phyloP scores from a whole-genome alignment of 2,888 invertebrate species.

The Spodoptera picta region DNA sequence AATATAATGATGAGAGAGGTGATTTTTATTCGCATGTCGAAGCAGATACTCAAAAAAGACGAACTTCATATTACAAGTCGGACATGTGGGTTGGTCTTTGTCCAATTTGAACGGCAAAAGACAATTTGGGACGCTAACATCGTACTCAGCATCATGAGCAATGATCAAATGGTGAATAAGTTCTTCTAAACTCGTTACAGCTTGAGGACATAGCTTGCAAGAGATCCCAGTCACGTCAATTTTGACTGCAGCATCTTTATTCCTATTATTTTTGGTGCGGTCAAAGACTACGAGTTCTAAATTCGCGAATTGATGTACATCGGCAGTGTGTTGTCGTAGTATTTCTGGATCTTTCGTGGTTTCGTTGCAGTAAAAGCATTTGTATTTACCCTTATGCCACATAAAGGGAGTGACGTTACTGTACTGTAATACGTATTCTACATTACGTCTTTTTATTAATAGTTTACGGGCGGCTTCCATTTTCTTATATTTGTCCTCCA shows the following conservation, averaged over 20 bases:
- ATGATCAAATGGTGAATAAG: constrained; percentile 82
- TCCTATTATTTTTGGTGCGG: constrained; percentile 80
- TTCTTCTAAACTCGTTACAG: constrained; percentile 74
- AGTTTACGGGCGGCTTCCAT: constrained; percentile 77
- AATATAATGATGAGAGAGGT: constrained; percentile 82
- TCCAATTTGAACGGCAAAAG: constrained; percentile 81
- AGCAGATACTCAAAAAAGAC: constrained; percentile 82
- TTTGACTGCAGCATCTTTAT: constrained; percentile 83
- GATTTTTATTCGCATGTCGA: constrained; percentile 82
- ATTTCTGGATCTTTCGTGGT: constrained; percentile 76
- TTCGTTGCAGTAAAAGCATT: constrained; percentile 82
- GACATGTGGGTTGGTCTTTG: constrained; percentile 78
- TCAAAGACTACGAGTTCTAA: constrained; percentile 79
- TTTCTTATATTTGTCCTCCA: constrained; percentile 84
- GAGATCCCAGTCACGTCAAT: constrained; percentile 79
- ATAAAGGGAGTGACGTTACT: constrained; percentile 82
- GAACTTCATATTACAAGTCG: constrained; percentile 81
- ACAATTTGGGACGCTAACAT: constrained; percentile 80
- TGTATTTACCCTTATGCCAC: constrained; percentile 82
- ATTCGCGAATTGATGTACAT: constrained; percentile 74
- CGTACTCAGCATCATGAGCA: constrained; percentile 83
- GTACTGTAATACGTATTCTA: constrained; percentile 82
- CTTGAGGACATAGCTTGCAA: constrained; percentile 76
- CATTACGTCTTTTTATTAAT: constrained; percentile 77
- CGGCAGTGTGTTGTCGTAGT: constrained; percentile 74